phyloP scores from a whole-genome alignment of 2,888 invertebrate species.

The Eupithecia centaureata region DNA sequence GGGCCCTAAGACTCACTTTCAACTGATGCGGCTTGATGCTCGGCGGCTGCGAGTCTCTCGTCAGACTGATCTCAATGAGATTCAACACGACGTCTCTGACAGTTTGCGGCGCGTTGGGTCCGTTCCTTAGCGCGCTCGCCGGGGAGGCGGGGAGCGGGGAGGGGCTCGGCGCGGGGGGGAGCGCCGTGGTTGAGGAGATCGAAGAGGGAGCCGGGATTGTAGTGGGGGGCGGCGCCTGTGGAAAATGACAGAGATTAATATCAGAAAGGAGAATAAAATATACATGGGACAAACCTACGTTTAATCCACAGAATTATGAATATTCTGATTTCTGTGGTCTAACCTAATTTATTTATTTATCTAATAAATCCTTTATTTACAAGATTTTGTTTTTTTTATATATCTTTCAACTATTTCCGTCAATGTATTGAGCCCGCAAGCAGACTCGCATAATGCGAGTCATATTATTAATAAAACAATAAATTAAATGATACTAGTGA shows the following conservation, averaged over 20 bases:
- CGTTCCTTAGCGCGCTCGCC: constrained; percentile 56
- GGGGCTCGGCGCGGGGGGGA: constrained; percentile 54
- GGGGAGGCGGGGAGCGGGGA: constrained; percentile 35
- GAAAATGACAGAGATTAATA: not conserved
- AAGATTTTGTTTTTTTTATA: no score
- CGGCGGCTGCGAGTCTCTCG: constrained; percentile 85
- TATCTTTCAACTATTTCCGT: no score
- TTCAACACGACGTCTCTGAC: constrained; percentile 93
- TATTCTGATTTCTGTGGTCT: no score
- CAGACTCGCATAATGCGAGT: no score
- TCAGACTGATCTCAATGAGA: constrained; percentile 91
- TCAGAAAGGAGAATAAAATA: not conserved
- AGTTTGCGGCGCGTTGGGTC: constrained; percentile 84
- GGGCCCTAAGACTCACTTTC: constrained; percentile 52
- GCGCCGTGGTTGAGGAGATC: constrained; percentile 69
- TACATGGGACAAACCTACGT: no score
- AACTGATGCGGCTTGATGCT: constrained; percentile 58
- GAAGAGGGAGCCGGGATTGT: constrained; percentile 54
- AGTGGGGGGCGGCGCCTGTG: constrained; percentile 17
- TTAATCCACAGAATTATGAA: no score
- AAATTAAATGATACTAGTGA: no score
- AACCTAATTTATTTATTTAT: no score
- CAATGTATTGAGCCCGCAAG: no score
- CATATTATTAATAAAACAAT: no score
- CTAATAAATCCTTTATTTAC: no score